Evolutionary conservation across 2,888 invertebrate species (phyloP), one percentile per base, ranked within the genome.

Genomic region (Allophyes oxyacanthae): DNA sequence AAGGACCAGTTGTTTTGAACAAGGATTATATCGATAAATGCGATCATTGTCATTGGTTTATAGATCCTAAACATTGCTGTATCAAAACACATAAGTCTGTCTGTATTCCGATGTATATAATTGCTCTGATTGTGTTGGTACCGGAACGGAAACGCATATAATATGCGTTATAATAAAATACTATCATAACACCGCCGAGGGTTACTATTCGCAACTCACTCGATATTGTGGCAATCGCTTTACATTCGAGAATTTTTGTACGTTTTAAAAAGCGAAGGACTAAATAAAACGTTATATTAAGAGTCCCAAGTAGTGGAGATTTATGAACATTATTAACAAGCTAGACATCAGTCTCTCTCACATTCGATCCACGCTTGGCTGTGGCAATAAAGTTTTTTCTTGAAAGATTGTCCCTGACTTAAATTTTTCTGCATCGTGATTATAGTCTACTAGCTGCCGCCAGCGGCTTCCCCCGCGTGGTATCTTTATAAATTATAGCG

Each of bases 101-200:
- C 40, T 6, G 34, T 43, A 20, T 13, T 60, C 36, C 30, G 49
- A 57, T 72, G 44, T 30, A 30, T 48, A 37, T 63, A 64, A 66
- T 62, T 52, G 74, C 26, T 75, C 59, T 57, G 55, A 62, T 64
- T 63, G 61, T 58, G 56, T 43, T 61, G 59, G 67, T 67, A 64
- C 49, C 61, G 63, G 52, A 69, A 61, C 70, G 75, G 74, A 75
- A 71, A 67, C 49, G 58, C 52, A 61, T 75, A 66, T 75, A 66
- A 66, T 68, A 42, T 61, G 48, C 63, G 55, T 42, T 50, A 46
- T 57, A 56, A 54, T 64, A 64, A 61, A 54, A 62, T 58, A 56
- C 52, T 52, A 56, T 55, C 62, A 63, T 56, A 45, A 63, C 51
- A 52, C 26, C 37, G 20, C 10, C 33, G 11, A 6, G 28, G 28